Base-by-base conservation (phyloP, 2,888 invertebrate species). In the Thymelicus sylvestris region DNA sequence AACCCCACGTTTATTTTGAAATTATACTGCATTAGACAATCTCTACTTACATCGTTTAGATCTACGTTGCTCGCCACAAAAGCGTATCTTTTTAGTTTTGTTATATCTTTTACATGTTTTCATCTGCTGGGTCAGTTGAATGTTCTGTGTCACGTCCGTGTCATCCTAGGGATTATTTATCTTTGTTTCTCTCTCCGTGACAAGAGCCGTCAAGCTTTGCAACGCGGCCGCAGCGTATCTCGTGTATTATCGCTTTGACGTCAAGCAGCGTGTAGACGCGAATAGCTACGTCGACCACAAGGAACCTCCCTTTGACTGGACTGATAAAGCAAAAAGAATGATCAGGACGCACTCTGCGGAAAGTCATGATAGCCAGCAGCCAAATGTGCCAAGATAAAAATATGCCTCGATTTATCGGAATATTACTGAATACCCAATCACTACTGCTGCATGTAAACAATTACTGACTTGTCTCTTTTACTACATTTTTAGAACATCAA, bases 181-280 rank as follows among this genome's bases (percentile, higher is more conserved):
- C 24, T 55, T 55, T 55, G 24, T 55, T 55, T 19, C 55, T 24
- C 55, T 52, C 15, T 24, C 55, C 15, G 5, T 55, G 55, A 55
- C 55, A 55, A 55, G 24, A 55, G 24, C 55, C 55, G 55, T 55
- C 55, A 55, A 55, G 55, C 55, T 55, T 24, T 55, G 55, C 10
- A 24, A 24, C 2, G 19, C 55, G 24, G 55, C 55, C 55, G 55
- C 24, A 5, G 24, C 52, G 10, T 55, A 55, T 55, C 55, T 55
- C 24, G 24, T 55, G 24, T 55, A 55, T 24, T n/a, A 55, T 55
- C 24, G 55, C 55, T 55, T 55, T 55, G 55, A 55, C 55, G 55
- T 55, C 55, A 10, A 55, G 55, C 55, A 15, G 10, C 24, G 12
- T 52, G 19, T 55, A 19, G 24, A 55, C 24, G 24, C 52, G 55